These are phyloP conservation scores for Seison nebaliae DNA, from an alignment of 1,140 invertebrate genomes.

Conservation along the genomic window DNA sequence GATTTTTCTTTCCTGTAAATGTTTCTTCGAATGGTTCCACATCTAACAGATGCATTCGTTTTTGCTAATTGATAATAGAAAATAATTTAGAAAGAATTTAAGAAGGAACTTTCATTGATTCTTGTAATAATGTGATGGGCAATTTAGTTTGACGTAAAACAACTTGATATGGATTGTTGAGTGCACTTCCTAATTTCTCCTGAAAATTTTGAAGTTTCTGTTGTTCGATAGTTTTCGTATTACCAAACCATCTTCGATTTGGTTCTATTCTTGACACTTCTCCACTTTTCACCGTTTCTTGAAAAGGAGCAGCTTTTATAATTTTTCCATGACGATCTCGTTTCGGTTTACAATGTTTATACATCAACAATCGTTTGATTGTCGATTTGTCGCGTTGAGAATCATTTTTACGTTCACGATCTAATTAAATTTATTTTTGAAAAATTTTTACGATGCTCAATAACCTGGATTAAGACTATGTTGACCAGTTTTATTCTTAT, in stretches of 20 bases:
- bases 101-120: constrained; percentile 40
- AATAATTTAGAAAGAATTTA: neutral
- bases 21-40: constrained; percentile 72
- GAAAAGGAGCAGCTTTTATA: constrained; percentile 67
- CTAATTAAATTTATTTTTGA: too few species aligned
- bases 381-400: constrained; percentile 39
- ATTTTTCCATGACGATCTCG: constrained; percentile 70
- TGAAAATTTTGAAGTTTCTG: constrained; percentile 82
- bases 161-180: constrained; percentile 84
- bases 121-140: constrained; percentile 72
- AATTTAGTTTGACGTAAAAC: constrained; percentile 81
- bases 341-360: constrained; percentile 78
- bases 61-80: constrained; percentile 31
- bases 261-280: constrained; percentile 75
- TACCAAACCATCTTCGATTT: constrained; percentile 87
- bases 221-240: constrained; percentile 51
- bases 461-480: constrained; percentile 11
- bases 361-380: constrained; percentile 85
- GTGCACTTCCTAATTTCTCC: constrained; percentile 64
- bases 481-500: constrained; percentile 4
- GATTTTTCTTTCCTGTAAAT: constrained; percentile 69
- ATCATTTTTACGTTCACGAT: constrained; percentile 3
- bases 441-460: too few species aligned
- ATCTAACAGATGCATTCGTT: constrained; percentile 69
- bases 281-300: constrained; percentile 59